A percentile compares a stretch with the other conserved stretches of the same genome.
phyloP scores from a whole-genome alignment of 2,797 vertebrate species.

The Pteronotus mesoamericanus region DNA sequence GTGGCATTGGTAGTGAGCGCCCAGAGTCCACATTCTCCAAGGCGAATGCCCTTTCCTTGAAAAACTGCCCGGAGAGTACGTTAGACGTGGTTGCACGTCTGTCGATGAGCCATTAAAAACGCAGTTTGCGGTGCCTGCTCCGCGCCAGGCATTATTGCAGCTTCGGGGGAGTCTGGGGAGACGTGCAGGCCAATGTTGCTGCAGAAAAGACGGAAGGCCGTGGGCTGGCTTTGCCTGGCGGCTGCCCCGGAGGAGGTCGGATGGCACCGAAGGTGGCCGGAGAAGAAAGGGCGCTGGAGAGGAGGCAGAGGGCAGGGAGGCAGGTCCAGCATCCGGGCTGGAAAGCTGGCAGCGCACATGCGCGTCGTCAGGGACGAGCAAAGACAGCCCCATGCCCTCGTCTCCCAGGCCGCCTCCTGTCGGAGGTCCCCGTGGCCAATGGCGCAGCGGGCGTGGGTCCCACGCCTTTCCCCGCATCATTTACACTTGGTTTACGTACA shows the following conservation, averaged over 20 bases:
- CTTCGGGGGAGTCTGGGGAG: background rate
- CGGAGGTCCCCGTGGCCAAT: too few species aligned
- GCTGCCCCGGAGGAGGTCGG: too few species aligned
- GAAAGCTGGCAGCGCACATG: background rate
- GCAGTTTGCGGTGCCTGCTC: background rate
- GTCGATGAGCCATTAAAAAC: background rate
- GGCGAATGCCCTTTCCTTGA: background rate
- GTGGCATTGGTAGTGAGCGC: background rate
- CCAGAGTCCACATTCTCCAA: background rate
- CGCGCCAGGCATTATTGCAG: background rate
- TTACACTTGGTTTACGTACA: too few species aligned
- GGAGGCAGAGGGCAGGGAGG: background rate
- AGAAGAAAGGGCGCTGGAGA: background rate
- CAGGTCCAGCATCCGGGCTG: background rate
- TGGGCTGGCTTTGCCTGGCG: background rate
- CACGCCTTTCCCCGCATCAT: too few species aligned
- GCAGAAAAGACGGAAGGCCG: too few species aligned
- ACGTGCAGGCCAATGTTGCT: too few species aligned
- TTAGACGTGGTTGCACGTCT: background rate
- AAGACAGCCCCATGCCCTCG: rapidly evolving
- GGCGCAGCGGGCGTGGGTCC: too few species aligned
- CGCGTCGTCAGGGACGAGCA: background rate
- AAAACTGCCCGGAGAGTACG: background rate
- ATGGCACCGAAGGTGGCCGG: too few species aligned
- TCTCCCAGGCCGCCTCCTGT: too few species aligned